Percentiles rank a stretch among this genome's conserved stretches.
phyloP scores from a whole-genome alignment of 2,888 invertebrate species.

The Gryllus longicercus region DNA sequence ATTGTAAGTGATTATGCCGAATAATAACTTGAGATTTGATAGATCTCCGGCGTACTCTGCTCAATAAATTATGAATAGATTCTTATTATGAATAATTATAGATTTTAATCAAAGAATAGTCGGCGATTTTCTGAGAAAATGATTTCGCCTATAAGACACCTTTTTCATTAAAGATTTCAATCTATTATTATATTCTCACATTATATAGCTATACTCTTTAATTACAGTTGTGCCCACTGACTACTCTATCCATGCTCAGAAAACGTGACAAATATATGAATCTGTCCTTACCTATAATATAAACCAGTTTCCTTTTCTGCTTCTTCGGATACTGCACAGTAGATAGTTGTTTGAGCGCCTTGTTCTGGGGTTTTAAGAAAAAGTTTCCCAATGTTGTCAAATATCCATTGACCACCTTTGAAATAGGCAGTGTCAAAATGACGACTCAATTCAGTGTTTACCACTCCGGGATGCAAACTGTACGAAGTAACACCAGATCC shows the following conservation, averaged over 20 bases:
- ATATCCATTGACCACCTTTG: constrained; percentile 30
- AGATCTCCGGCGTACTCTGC: too few relatives aligned
- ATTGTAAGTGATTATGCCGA: too few relatives aligned
- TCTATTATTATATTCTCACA: too few relatives aligned
- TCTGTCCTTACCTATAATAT: constrained; percentile 46
- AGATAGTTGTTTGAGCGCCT: constrained; percentile 50
- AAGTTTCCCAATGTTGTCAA: constrained; percentile 23
- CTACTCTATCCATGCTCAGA: background rate
- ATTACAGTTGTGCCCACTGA: too few relatives aligned
- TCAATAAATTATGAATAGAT: too few relatives aligned
- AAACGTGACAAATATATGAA: background rate
- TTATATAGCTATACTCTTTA: too few relatives aligned
- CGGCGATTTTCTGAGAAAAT: too few relatives aligned
- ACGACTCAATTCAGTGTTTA: constrained; percentile 34
- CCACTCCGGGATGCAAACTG: constrained; percentile 49
- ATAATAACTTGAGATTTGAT: too few relatives aligned
- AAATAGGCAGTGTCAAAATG: constrained; percentile 37
- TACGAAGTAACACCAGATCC: constrained; percentile 46
- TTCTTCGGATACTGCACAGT: constrained; percentile 47
- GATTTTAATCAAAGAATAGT: too few relatives aligned
- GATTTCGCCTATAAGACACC: too few relatives aligned
- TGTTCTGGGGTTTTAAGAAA: constrained; percentile 44
- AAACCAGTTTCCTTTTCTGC: constrained; percentile 48
- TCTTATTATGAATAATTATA: too few relatives aligned
- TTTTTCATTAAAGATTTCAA: too few relatives aligned